phyloP scores from a whole-genome alignment of 2,797 vertebrate species.

The Gymnodraco acuticeps region DNA sequence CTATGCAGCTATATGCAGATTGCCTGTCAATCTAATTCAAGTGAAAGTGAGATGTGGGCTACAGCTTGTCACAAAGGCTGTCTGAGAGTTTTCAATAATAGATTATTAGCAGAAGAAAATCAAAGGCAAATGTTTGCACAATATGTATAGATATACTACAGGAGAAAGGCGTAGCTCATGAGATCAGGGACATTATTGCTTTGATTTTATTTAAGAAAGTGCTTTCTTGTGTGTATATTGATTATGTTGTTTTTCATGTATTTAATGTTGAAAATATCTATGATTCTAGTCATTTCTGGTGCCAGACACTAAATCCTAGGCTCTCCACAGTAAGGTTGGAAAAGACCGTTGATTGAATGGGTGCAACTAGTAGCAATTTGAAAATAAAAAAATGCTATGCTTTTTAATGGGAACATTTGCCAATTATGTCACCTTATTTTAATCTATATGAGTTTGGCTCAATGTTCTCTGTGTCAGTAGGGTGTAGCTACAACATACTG shows the following conservation, averaged over 20 bases:
- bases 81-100: constrained; percentile 15
- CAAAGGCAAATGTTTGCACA: background rate
- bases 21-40: constrained; percentile 27
- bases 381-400: background rate
- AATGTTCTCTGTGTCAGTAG: no score
- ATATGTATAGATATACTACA: background rate
- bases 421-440: no score
- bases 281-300: background rate
- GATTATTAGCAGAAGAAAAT: background rate
- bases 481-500: no score
- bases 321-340: background rate
- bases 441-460: no score
- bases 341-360: background rate
- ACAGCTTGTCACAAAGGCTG: background rate
- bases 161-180: background rate
- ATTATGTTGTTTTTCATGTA: no score
- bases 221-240: no score
- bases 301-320: background rate
- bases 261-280: background rate
- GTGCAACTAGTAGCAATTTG: background rate
- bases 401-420: no score
- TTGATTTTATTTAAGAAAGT: background rate
- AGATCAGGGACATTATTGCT: background rate
- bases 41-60: constrained; percentile 5
- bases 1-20: constrained; percentile 1